Percentiles rank a stretch among this genome's conserved stretches.
phyloP scores from a whole-genome alignment of 2,113 vertebrate genomes.

The Phainopepla nitens region DNA sequence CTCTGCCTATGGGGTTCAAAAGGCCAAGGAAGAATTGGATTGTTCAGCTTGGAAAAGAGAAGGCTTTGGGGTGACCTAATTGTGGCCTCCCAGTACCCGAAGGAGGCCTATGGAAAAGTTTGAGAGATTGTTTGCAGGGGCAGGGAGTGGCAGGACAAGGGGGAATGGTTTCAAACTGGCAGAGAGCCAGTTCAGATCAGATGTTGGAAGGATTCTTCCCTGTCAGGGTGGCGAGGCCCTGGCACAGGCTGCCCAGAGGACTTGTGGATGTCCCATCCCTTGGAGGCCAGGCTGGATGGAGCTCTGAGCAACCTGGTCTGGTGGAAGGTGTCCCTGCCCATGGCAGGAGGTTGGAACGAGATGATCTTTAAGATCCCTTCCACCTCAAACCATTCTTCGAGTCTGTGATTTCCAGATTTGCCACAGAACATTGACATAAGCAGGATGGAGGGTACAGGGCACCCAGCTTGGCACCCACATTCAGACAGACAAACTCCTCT shows the following conservation, averaged over 20 bases:
- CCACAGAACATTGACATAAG: neutral
- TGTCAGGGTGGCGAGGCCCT: neutral
- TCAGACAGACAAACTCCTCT: neutral
- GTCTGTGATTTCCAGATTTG: neutral
- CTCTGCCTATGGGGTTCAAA: neutral
- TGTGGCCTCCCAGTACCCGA: neutral
- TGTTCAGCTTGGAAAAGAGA: neutral
- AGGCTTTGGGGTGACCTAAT: neutral
- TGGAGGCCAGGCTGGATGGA: neutral
- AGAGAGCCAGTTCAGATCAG: neutral
- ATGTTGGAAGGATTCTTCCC: neutral
- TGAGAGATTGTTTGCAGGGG: neutral
- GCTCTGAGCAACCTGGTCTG: neutral
- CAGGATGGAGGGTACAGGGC: neutral
- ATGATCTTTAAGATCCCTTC: neutral
- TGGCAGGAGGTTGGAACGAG: neutral
- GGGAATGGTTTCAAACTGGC: neutral
- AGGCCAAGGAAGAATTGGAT: neutral
- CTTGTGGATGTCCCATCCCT: neutral
- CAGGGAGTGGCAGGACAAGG: neutral
- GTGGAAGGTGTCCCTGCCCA: neutral
- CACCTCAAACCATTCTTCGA: neutral
- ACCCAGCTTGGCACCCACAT: fast-evolving
- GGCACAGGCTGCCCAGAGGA: neutral
- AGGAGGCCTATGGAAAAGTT: neutral